These are phyloP conservation scores for Bedellia somnulentella DNA, from an alignment of 2,888 invertebrate species.

Conservation along the genomic window DNA sequence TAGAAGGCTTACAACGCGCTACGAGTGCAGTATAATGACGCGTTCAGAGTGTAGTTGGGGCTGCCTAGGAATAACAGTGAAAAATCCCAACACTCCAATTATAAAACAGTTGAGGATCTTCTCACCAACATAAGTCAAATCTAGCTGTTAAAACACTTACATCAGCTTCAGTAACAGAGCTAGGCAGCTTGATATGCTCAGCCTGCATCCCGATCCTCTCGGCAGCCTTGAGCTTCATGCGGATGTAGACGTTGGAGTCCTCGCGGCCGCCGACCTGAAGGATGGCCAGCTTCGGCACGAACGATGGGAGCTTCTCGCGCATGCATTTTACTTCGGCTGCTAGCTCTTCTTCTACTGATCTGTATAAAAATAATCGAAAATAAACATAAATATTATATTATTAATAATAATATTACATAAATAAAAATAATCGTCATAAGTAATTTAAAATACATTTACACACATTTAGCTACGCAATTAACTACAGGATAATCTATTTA, in stretches of 20 bases:
- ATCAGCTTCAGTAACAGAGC: conserved; percentile 78
- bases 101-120: too few relatives aligned
- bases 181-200: conserved; percentile 77
- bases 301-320: conserved; percentile 59
- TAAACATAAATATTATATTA: conserved; percentile 1
- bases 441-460: too few relatives aligned
- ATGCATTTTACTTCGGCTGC: conserved; percentile 66
- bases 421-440: neutral
- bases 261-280: conserved; percentile 95
- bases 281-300: conserved; percentile 81
- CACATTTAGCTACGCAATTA: too few relatives aligned
- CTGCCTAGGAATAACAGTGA: too few relatives aligned
- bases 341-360: conserved; percentile 72
- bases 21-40: too few relatives aligned
- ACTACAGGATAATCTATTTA: too few relatives aligned
- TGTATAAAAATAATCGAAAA: too few relatives aligned
- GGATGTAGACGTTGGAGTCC: conserved; percentile 98
- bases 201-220: conserved; percentile 86
- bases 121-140: too few relatives aligned
- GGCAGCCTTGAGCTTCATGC: conserved; percentile 93
- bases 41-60: too few relatives aligned
- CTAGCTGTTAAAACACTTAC: too few relatives aligned
- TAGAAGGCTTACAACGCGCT: too few relatives aligned
- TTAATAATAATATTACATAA: neutral
- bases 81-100: too few relatives aligned